phyloP scores from a whole-genome alignment of 1,140 invertebrate genomes.

The Batillaria attramentaria region DNA sequence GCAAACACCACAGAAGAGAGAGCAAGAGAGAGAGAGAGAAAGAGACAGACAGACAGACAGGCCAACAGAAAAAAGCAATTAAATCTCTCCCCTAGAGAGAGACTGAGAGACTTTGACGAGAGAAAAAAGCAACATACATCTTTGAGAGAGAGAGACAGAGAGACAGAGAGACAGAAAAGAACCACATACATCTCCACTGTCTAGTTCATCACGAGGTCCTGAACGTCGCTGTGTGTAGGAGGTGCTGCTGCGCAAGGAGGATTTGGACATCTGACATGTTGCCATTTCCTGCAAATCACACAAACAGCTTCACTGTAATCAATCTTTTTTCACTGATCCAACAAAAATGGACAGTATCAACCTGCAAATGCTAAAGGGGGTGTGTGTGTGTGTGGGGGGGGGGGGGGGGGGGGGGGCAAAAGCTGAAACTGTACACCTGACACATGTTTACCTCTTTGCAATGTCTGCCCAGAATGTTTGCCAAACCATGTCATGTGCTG shows the following conservation, averaged over 20 bases:
- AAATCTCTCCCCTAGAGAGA: not conserved
- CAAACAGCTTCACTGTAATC: not conserved
- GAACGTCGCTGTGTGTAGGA: slow-evolving; percentile 32
- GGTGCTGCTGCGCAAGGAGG: slow-evolving; percentile 36
- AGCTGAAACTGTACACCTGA: no score
- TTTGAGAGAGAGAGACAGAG: not conserved
- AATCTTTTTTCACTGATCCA: not conserved
- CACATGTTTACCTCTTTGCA: no score
- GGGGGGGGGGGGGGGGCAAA: no score
- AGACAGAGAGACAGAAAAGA: not conserved
- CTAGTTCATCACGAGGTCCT: slow-evolving; percentile 33
- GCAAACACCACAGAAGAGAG: not conserved
- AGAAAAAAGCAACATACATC: not conserved
- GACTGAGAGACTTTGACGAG: not conserved
- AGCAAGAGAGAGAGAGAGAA: not conserved
- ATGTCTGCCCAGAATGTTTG: no score
- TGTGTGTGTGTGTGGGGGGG: not conserved
- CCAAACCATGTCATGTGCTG: no score
- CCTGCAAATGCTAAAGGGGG: not conserved
- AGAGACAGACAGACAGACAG: not conserved
- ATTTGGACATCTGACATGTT: slow-evolving; percentile 43
- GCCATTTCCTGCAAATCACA: slow-evolving; percentile 46
- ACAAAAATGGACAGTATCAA: not conserved
- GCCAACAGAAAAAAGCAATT: not conserved
- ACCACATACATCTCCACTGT: slow-evolving; percentile 15